These are phyloP conservation scores for Xestia xanthographa DNA, from an alignment of 2,888 invertebrate species.

Conservation along the genomic window DNA sequence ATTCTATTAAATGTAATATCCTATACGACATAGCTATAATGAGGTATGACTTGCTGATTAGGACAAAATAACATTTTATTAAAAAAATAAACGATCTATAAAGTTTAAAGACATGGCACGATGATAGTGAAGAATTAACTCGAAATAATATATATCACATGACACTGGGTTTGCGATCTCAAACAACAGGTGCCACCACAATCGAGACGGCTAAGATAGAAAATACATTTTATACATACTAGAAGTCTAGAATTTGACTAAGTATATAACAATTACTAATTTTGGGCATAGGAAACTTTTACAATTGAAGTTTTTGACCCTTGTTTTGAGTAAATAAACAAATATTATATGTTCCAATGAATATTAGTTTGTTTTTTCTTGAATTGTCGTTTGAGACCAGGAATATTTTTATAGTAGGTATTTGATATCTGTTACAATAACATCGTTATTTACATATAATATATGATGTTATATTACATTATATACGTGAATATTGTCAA, in stretches of 20 bases:
- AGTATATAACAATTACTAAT: not conserved
- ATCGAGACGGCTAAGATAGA: not conserved
- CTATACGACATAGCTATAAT: conserved; percentile 61
- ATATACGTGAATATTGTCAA: conserved; percentile 80
- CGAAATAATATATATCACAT: conserved; percentile 44
- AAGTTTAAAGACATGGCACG: conserved; percentile 67
- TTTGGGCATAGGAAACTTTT: not conserved
- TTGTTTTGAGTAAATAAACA: no score
- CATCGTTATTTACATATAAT: conserved; percentile 70
- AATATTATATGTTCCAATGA: not conserved
- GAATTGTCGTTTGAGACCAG: conserved; percentile 30
- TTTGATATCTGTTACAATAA: conserved; percentile 43
- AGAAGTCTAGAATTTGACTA: not conserved
- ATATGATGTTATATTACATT: conserved; percentile 62
- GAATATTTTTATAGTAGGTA: conserved; percentile 20
- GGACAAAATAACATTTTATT: conserved; percentile 40
- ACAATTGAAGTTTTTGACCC: conserved; percentile 6
- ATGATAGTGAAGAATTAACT: conserved; percentile 47
- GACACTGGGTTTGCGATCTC: conserved; percentile 35
- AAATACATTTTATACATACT: not conserved
- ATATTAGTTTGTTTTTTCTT: not conserved
- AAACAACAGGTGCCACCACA: conserved; percentile 43
- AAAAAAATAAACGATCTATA: conserved; percentile 53
- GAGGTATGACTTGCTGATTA: conserved; percentile 53
- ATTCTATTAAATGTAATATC: conserved; percentile 44